A percentile compares a stretch with the other conserved stretches of the same genome.
Evolutionary conservation across 1,140 invertebrate species (phyloP).

Genomic region (Hycleus cichorii): DNA sequence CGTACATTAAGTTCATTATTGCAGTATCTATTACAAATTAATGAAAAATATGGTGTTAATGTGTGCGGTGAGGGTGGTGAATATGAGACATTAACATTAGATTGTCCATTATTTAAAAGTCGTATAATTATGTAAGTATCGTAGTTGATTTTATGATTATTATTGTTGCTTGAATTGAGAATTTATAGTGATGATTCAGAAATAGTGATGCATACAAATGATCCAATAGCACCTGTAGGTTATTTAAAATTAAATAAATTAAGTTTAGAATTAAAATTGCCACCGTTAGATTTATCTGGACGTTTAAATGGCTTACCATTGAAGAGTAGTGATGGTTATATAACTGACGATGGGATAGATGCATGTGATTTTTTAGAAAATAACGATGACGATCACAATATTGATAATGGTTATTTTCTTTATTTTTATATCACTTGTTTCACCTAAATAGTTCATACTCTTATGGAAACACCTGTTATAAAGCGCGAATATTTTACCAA

Average conservation of each 20-base stretch:
- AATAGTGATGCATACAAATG: constrained; percentile 79
- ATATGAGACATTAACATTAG: constrained; percentile 95
- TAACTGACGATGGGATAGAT: constrained; percentile 50
- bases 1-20: constrained; percentile 78
- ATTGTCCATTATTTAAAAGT: constrained; percentile 93
- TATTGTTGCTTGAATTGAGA: background rate
- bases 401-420: background rate
- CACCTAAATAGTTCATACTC: too few species aligned
- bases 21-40: constrained; percentile 78
- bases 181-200: constrained; percentile 77
- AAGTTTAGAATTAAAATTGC: constrained; percentile 62
- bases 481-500: too few species aligned
- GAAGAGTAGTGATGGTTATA: constrained; percentile 50
- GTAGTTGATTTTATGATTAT: background rate
- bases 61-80: constrained; percentile 98
- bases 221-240: constrained; percentile 87
- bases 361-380: constrained; percentile 45
- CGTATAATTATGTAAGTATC: constrained; percentile 80
- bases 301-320: constrained; percentile 46
- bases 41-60: constrained; percentile 92
- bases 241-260: constrained; percentile 84
- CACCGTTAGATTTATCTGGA: constrained; percentile 39
- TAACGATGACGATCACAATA: constrained; percentile 33
- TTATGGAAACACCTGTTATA: too few species aligned
- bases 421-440: too few species aligned